Evolutionary conservation across 2,113 vertebrate genomes (phyloP).

Genomic region (Epinephelus cyanopodus): DNA sequence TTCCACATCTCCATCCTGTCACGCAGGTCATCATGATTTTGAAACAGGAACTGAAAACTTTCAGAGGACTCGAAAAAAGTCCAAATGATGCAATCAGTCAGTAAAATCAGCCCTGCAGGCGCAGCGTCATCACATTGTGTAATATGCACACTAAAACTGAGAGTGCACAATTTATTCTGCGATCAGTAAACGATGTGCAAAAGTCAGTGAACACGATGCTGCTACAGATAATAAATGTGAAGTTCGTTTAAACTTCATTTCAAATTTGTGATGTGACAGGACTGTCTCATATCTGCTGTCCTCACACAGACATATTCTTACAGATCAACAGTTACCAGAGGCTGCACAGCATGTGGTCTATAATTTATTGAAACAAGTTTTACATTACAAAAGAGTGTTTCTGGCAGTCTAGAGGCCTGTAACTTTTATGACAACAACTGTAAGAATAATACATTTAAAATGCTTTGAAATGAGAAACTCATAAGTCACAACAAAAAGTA

Average conservation of each 20-base stretch:
- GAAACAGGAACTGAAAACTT: slow-evolving; percentile 45
- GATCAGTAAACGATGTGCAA: not conserved
- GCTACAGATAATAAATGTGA: not conserved
- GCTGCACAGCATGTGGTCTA: not conserved
- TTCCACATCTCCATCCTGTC: not conserved
- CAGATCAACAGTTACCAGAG: not conserved
- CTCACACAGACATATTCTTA: not conserved
- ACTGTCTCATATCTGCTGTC: not conserved
- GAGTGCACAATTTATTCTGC: slow-evolving; percentile 3
- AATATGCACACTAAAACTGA: slow-evolving; percentile 5
- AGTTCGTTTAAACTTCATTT: not conserved
- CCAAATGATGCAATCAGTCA: slow-evolving; percentile 10
- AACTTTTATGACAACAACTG: not conserved
- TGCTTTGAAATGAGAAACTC: not conserved
- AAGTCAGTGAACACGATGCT: not conserved
- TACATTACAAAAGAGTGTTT: not conserved
- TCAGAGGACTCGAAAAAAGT: not conserved
- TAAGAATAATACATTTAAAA: not conserved
- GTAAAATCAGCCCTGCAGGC: not conserved
- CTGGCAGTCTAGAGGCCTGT: not conserved
- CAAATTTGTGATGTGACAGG: not conserved
- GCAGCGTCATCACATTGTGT: not conserved
- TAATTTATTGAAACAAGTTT: slow-evolving; percentile 13
- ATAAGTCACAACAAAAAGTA: not conserved
- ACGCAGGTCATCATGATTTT: not conserved